A percentile compares a stretch with the other conserved stretches of the same genome.
These are phyloP conservation scores for Hartigia nigra DNA, from an alignment of 2,888 invertebrate genomes.

Conservation along the genomic window DNA sequence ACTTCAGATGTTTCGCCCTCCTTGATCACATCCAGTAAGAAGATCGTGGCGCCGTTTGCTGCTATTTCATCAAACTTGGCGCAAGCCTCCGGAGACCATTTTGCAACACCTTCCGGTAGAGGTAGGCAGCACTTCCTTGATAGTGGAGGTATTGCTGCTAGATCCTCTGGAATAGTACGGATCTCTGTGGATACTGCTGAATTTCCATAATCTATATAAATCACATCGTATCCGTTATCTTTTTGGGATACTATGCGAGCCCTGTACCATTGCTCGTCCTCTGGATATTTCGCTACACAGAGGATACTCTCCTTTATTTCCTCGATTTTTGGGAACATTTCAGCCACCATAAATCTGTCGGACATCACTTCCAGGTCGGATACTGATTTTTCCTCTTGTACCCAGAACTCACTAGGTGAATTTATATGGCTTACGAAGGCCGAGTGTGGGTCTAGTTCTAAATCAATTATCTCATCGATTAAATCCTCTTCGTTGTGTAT, in stretches of 20 bases:
- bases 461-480: conserved; percentile 51
- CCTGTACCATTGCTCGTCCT: conserved; percentile 77
- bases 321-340: conserved; percentile 68
- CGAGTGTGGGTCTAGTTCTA: conserved; percentile 65
- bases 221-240: conserved; percentile 68
- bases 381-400: conserved; percentile 76
- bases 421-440: conserved; percentile 77
- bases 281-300: conserved; percentile 75
- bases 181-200: conserved; percentile 73
- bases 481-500: conserved; percentile 43
- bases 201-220: conserved; percentile 79
- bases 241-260: conserved; percentile 73
- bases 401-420: conserved; percentile 79
- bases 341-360: conserved; percentile 69
- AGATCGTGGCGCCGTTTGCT: conserved; percentile 67
- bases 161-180: conserved; percentile 72
- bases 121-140: conserved; percentile 74
- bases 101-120: conserved; percentile 65
- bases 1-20: conserved; percentile 75
- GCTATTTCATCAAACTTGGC: conserved; percentile 59
- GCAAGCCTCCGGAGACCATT: conserved; percentile 64
- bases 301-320: conserved; percentile 72
- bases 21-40: conserved; percentile 68
- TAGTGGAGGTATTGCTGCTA: conserved; percentile 70
- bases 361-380: conserved; percentile 73